Conservation (phyloP, 2,888 invertebrate genomes). For the Graphium colonna region DNA sequence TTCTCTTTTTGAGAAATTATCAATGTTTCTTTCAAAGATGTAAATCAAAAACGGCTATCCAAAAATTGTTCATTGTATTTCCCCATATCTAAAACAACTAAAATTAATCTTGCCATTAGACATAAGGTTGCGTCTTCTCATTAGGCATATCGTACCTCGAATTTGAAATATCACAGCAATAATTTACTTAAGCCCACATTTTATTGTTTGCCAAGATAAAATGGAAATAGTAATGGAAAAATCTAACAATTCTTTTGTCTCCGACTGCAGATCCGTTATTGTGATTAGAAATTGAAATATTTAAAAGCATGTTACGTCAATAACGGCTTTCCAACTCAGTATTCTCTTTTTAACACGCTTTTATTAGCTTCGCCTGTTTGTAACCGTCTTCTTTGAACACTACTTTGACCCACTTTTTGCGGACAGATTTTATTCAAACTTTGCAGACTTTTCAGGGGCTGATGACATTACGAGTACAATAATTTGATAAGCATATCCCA, state of each 20-base stretch:
- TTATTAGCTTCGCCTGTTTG: too few relatives aligned
- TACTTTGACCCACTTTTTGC: too few relatives aligned
- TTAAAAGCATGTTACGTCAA: slow-evolving; percentile 1
- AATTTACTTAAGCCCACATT: slow-evolving; percentile 11
- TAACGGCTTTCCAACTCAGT: slow-evolving; percentile 3
- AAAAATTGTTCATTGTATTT: not conserved
- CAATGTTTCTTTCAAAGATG: too few relatives aligned
- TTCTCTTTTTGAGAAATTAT: too few relatives aligned
- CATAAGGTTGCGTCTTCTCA: not conserved
- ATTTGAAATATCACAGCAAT: slow-evolving; percentile 16
- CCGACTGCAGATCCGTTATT: slow-evolving; percentile 10
- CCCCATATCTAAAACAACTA: not conserved
- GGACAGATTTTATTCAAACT: too few relatives aligned
- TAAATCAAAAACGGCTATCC: not conserved
- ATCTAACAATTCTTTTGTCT: slow-evolving; percentile 17
- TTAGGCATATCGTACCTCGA: not conserved
- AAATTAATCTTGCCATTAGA: not conserved
- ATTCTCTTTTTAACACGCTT: too few relatives aligned
- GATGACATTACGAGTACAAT: too few relatives aligned
- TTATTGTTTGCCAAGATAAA: slow-evolving; percentile 14
- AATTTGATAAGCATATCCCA: too few relatives aligned
- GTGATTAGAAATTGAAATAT: not conserved
- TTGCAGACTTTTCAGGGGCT: too few relatives aligned
- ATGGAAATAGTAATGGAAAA: slow-evolving; percentile 4
- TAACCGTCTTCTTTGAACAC: too few relatives aligned